Base-by-base conservation (phyloP, 2,797 vertebrate species). In the Anisognathus igniventris region DNA sequence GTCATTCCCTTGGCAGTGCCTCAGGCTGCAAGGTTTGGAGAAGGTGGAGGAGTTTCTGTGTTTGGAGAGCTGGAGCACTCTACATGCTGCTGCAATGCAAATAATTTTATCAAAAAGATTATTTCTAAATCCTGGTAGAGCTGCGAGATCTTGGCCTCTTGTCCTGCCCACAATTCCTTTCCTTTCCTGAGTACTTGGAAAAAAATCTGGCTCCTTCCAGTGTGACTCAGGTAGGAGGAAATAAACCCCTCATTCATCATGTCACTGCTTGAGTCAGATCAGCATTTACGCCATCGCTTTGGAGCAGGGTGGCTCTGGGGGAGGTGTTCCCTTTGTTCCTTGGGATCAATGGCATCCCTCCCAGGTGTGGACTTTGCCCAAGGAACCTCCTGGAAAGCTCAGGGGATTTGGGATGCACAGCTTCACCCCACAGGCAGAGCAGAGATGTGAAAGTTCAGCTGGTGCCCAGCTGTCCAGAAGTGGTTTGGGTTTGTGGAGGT, bases 201-300 rank as follows among this genome's bases (percentile, higher is more conserved):
- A 62, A 89, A 60, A 39, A 12, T 10, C 73, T 86, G 76, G 40
- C 73, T 92, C 33, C 64, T 90, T 86, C 15, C 51, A 68, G 17
- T 1, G 7, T 94, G 96, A 93, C 62, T 96, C 92, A 95, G 78
- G 61, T 2, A 51, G 60, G 70, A 90, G 80, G 90, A 92, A 95
- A 88, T 87, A 40, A 88, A 79, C 22, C 12, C 48, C 73, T 25
- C 70, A 39, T 91, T 25, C 47, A 24, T 81, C 44, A 28, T 31
- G 73, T 68, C 73, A 7, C 44, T 6, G 51, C 88, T 23, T 91
- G 91, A 93, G 77, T 91, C 91, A 92, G 51, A 47, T 13, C 10
- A 3, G 86, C 35, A 1, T 42, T 90, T 51, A 44, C 28, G 19
- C 83, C 86, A 64, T 45, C 0, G 4, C 61, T 33, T 22, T 0